These are phyloP conservation scores for Parascotia fuliginaria DNA, from an alignment of 2,888 invertebrate species.

Conservation along the genomic window DNA sequence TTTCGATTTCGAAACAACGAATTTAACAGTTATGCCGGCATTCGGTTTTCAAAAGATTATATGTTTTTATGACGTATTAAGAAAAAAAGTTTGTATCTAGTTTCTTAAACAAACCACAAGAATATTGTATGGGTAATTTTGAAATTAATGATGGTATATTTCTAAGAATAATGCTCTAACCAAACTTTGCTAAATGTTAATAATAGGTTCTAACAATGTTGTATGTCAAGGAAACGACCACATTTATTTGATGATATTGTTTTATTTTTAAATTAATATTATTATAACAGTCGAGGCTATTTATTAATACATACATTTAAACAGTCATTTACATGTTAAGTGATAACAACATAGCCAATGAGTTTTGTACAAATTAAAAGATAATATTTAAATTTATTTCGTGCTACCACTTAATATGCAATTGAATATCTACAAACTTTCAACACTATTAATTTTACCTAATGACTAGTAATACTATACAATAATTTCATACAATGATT, in stretches of 20 bases:
- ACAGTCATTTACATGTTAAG: constrained; percentile 49
- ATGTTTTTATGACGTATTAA: constrained; percentile 59
- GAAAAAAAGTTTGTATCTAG: constrained; percentile 54
- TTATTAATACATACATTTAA: constrained; percentile 55
- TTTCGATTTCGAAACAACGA: constrained; percentile 66
- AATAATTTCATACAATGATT: constrained; percentile 65
- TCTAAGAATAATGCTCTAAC: constrained; percentile 29
- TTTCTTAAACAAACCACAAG: constrained; percentile 63
- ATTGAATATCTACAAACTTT: constrained; percentile 59
- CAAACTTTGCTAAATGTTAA: constrained; percentile 39
- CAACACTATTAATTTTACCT: constrained; percentile 70
- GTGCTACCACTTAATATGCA: constrained; percentile 50
- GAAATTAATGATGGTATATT: constrained; percentile 43
- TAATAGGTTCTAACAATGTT: constrained; percentile 16
- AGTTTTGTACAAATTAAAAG: constrained; percentile 22
- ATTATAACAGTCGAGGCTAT: constrained; percentile 73
- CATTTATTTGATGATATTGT: constrained; percentile 55
- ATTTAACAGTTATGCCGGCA: constrained; percentile 66
- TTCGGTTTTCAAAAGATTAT: constrained; percentile 56
- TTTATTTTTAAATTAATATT: constrained; percentile 69
- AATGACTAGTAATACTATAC: constrained; percentile 83
- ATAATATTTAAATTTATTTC: constrained; percentile 12
- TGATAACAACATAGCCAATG: constrained; percentile 35
- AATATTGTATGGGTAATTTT: constrained; percentile 48
- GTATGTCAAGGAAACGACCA: constrained; percentile 33